Percentiles rank a stretch among this genome's conserved stretches.
Conservation (phyloP, 2,113 vertebrate genomes). For the Phoenicopterus ruber region DNA sequence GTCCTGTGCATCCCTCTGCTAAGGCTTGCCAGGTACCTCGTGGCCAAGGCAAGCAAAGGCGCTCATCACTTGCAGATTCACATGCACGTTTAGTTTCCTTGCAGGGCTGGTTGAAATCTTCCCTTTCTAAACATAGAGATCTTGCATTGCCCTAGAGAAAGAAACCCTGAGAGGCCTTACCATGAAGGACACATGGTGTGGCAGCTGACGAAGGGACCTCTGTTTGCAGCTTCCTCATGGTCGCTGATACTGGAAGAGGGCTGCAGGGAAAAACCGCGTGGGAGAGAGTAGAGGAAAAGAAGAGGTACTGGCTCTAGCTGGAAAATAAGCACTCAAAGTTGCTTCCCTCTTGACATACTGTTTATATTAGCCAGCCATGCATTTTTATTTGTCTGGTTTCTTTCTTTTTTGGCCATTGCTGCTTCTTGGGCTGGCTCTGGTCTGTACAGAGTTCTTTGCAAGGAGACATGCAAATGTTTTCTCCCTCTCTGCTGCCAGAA, state of each 20-base stretch:
- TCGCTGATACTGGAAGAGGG: not conserved
- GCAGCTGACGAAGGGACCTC: not conserved
- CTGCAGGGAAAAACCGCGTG: accelerated
- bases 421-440: not conserved
- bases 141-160: not conserved
- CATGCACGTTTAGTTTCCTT: accelerated
- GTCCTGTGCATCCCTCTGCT: not conserved
- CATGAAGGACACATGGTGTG: not conserved
- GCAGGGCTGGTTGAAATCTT: not conserved
- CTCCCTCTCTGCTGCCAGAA: not conserved
- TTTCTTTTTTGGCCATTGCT: not conserved
- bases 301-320: not conserved
- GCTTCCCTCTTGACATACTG: not conserved
- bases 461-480: not conserved
- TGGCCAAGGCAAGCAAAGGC: not conserved
- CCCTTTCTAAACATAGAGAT: not conserved
- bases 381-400: slow-evolving; percentile 19
- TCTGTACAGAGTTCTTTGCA: not conserved
- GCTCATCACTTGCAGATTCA: not conserved
- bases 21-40: not conserved
- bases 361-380: not conserved
- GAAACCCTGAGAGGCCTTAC: not conserved
- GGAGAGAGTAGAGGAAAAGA: not conserved
- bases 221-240: not conserved
- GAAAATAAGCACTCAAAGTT: not conserved